phyloP scores from a whole-genome alignment of 2,113 vertebrate genomes.

The Choloepus hoffmanni region DNA sequence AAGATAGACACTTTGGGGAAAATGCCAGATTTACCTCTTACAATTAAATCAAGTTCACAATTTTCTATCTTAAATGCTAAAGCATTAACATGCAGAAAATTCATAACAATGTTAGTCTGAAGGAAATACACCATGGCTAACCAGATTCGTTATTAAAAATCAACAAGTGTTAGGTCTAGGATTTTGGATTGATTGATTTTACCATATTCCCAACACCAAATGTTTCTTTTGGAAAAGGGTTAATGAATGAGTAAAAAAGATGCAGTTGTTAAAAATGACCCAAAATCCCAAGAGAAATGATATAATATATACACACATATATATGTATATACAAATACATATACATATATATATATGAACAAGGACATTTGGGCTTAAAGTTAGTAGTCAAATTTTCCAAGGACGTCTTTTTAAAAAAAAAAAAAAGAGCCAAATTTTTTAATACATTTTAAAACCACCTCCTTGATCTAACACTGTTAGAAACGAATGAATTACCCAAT shows the following conservation, averaged over 20 bases:
- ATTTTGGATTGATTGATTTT: slow-evolving; percentile 89
- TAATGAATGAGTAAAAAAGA: slow-evolving; percentile 91
- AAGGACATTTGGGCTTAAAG: slow-evolving; percentile 96
- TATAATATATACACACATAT: slow-evolving; percentile 85
- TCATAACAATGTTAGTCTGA: slow-evolving; percentile 81
- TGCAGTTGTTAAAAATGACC: slow-evolving; percentile 92
- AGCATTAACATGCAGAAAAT: slow-evolving; percentile 82
- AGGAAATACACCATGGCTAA: slow-evolving; percentile 73
- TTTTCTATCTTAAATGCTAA: slow-evolving; percentile 81
- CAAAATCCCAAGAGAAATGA: slow-evolving; percentile 92
- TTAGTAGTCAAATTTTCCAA: slow-evolving; percentile 99
- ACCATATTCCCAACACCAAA: slow-evolving; percentile 90
- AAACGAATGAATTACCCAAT: slow-evolving; percentile 89
- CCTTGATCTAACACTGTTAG: slow-evolving; percentile 92
- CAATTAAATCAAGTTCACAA: slow-evolving; percentile 80
- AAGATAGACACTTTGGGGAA: slow-evolving; percentile 39
- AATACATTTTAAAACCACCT: slow-evolving; percentile 88
- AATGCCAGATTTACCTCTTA: slow-evolving; percentile 69
- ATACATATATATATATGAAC: slow-evolving; percentile 87
- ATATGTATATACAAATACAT: slow-evolving; percentile 80
- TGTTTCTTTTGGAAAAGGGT: slow-evolving; percentile 90
- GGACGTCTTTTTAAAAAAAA: slow-evolving; percentile 93
- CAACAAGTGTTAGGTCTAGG: slow-evolving; percentile 93
- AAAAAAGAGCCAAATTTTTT: slow-evolving; percentile 92
- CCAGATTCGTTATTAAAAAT: slow-evolving; percentile 77